Conservation (phyloP, 1,140 invertebrate species). For the Neodiprion fabricii region DNA sequence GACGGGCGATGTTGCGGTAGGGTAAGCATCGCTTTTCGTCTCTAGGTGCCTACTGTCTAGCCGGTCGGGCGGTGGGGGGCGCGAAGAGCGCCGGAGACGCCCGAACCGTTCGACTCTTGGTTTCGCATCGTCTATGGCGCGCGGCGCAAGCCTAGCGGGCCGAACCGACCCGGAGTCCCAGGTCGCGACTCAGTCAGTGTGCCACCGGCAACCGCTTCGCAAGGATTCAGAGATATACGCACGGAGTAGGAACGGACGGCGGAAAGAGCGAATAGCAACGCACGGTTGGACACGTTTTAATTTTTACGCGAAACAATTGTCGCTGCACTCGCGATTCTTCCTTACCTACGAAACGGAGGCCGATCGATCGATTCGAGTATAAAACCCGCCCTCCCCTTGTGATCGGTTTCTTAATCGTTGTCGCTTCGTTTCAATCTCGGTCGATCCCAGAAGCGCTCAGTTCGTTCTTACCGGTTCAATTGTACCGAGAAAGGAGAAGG, state of each 20-base stretch:
- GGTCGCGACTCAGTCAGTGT: constrained; percentile 61
- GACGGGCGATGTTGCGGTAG: constrained; percentile 50
- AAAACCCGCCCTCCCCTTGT: no score
- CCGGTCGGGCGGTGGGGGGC: constrained; percentile 19
- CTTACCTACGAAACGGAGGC: no score
- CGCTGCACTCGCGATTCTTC: no score
- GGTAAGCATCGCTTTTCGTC: constrained; percentile 43
- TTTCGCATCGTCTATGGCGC: not conserved
- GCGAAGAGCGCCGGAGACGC: constrained; percentile 5
- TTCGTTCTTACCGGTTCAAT: no score
- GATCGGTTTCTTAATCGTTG: no score
- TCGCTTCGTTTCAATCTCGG: no score
- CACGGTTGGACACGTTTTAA: no score
- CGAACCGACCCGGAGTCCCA: constrained; percentile 40
- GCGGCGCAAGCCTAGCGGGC: constrained; percentile 45
- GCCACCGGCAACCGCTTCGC: constrained; percentile 52
- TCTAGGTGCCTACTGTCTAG: constrained; percentile 8
- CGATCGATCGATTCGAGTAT: no score
- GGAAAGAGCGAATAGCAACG: no score
- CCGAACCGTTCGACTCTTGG: constrained; percentile 14
- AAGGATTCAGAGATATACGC: not conserved
- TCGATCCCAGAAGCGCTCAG: no score
- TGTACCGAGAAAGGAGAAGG: no score
- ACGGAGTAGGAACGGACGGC: not conserved
- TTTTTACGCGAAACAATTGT: no score